Evolutionary conservation across 2,888 invertebrate species (phyloP).

Genomic region (Halocaridina rubra): DNA sequence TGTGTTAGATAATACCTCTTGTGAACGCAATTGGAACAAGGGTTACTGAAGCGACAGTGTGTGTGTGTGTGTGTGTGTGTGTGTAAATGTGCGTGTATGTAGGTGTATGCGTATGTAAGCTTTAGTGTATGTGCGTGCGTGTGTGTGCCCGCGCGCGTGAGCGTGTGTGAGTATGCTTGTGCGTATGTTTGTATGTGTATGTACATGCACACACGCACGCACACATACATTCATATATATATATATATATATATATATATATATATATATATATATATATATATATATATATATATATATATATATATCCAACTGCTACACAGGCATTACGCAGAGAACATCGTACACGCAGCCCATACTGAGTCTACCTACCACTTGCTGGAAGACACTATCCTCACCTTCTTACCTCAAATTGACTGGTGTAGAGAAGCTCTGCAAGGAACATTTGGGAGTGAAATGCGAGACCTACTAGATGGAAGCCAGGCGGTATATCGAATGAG

Average conservation of each 20-base stretch:
- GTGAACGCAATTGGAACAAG: too few species aligned
- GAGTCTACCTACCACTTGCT: too few species aligned
- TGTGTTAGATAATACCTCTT: not conserved
- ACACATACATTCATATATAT: not conserved
- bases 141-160: not conserved
- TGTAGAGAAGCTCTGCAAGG: too few species aligned
- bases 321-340: too few species aligned
- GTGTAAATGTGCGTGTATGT: not conserved
- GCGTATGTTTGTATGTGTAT: not conserved
- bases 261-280: not conserved
- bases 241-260: not conserved
- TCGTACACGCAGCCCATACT: too few species aligned
- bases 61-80: not conserved
- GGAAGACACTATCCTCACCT: too few species aligned
- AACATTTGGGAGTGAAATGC: too few species aligned
- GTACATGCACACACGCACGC: not conserved
- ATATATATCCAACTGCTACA: not conserved
- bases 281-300: not conserved
- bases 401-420: too few species aligned
- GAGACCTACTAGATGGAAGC: too few species aligned
- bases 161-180: not conserved
- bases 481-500: too few species aligned
- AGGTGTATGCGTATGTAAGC: not conserved
- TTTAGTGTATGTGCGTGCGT: not conserved
- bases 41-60: not conserved